phyloP scores from a whole-genome alignment of 2,113 vertebrate species.

The Dicrurus megarhynchus region DNA sequence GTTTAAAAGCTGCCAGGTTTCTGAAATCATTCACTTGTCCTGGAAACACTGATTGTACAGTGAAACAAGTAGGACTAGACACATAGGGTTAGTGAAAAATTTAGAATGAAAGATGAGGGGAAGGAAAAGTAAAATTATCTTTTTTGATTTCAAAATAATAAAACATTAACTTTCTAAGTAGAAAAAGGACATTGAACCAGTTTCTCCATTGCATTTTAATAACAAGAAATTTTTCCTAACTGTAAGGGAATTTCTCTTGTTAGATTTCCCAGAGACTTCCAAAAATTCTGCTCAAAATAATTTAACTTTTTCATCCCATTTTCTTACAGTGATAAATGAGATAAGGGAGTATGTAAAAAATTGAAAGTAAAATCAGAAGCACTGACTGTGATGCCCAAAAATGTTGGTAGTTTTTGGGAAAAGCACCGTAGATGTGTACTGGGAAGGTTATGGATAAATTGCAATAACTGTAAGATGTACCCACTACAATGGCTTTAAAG shows the following conservation, averaged over 20 bases:
- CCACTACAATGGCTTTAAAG: background rate
- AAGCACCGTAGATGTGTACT: background rate
- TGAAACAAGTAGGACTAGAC: background rate
- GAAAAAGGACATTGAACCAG: background rate
- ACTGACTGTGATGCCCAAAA: background rate
- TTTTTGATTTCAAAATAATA: background rate
- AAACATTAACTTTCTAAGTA: background rate
- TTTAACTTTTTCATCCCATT: background rate
- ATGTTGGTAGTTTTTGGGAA: background rate
- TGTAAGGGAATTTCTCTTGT: background rate
- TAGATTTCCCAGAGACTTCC: background rate
- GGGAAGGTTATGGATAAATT: background rate
- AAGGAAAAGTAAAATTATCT: background rate
- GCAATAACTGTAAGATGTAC: background rate
- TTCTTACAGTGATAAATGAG: background rate
- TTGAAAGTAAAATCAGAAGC: background rate
- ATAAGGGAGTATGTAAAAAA: background rate
- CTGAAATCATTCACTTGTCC: background rate
- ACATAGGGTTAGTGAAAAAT: background rate
- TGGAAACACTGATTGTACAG: background rate
- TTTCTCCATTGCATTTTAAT: background rate
- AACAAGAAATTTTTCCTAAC: background rate
- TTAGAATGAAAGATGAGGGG: background rate
- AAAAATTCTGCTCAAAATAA: background rate
- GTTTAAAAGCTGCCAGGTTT: background rate